Base-by-base conservation (phyloP, 1,140 invertebrate genomes). In the Ips nitidus region DNA sequence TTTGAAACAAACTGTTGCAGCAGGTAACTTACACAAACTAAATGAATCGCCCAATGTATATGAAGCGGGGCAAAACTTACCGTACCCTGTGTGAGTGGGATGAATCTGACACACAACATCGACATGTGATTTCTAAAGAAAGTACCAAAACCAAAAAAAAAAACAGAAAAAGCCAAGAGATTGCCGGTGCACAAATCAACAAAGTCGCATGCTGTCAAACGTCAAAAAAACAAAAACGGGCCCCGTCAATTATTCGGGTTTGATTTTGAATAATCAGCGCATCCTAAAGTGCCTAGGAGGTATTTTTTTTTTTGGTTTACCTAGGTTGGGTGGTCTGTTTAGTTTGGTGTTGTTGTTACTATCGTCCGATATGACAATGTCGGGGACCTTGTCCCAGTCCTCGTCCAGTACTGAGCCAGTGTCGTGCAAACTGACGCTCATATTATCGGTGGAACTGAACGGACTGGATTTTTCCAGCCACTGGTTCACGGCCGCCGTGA, bases 171-270 rank as follows among this genome's bases (percentile, higher is more conserved):
- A 77, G 76, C 75, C 76, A 77, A 77, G 22, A 77, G 75, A 73
- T 75, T 76, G 74, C 74, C 73, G 71, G 76, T 77, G 75, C 75
- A 63, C 41, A 42, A 52, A 5, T 68, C 5, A 61, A 6, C 52
- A 61, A 67, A 38, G 38, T 22, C 22, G 22, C 67, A 69, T 69
- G 67, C 67, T 60, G 22, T 38, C 61, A 69, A 60, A 53, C 8
- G 22, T 22, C 61, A 73, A 70, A 70, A 73, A 67, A 76, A 76
- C 76, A 75, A 76, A 77, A 78, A 76, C 76, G 78, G 78, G 78
- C 74, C 75, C 76, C 69, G 66, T 70, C 71, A 69, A 68, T 22
- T 37, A 22, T 64, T 43, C 57, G 69, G 67, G 62, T 71, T 67
- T 71, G 58, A 36, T 22, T 22, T 22, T 22, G 22, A 22, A 22